Base-by-base conservation (phyloP, 1,140 invertebrate species). In the Planococcus citri region DNA sequence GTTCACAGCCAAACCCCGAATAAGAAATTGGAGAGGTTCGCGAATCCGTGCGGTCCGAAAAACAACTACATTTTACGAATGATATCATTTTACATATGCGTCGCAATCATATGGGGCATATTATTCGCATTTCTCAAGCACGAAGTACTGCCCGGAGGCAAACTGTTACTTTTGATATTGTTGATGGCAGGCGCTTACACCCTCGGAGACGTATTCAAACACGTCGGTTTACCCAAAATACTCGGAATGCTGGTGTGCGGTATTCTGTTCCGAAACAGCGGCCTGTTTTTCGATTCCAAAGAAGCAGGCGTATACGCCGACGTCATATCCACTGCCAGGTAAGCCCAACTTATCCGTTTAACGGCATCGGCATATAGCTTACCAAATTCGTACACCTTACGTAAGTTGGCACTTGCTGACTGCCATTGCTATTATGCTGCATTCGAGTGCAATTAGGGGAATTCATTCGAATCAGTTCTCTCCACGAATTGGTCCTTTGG, bases 191-290 rank as follows among this genome's bases (percentile, higher is more conserved):
- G 10, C 8, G 51, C 51, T 8, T 70, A 29, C 17, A 29, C 51
- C 24, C 25, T 61, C 17, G 69, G 69, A 6, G 37, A 73, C n/a
- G 14, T 75, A 6, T 72, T 72, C 14, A 73, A 68, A 14, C 22
- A 72, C 12, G 38, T 72, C 2, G 29, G 71, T n/a, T 58, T 75
- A 12, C 75, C 75, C 0, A 72, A 73, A 0, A 70, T 75, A 1
- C 72, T 75, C 0, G 75, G 75, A 1, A 75, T 75, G 75, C 68
- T 75, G 10, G 70, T 75, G 17, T 72, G 73, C 1, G 75, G 75
- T n/a, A 75, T 75, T 24, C 27, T 69, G 24, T 58, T 75, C 29
- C 69, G 72, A 38, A 74, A 74, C 27, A 68, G 70, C 14, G 75
- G 75, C 1, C 72, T 74, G 37, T 74, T 73, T 72, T 58, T 74